Base-by-base conservation (phyloP, 1,140 invertebrate genomes). In the Drosophila burlai region DNA sequence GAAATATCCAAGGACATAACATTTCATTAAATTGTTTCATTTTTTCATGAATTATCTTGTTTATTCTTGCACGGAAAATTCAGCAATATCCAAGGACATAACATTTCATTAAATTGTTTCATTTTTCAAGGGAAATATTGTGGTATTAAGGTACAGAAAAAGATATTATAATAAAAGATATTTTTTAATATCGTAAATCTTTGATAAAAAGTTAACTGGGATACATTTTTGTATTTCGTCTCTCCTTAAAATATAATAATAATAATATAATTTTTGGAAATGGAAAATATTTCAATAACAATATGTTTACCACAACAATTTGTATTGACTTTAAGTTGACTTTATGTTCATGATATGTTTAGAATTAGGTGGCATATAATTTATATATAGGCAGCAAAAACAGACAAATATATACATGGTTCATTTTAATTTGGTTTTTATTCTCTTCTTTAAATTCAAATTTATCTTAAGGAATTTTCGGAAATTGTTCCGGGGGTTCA, bases 381-480 rank as follows among this genome's bases (percentile, higher is more conserved):
- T 36, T 54, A 54, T 55, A 3, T 13, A 11, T 16, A 55, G 15
- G 13, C 2, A 11, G 13, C 2, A 11, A 55, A 55, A 26, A 40
- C 18, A 54, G 31, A 3, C 13, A 36, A 24, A 10, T 57, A 40
- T 11, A 40, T 36, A n/a, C 24, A 40, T 36, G 11, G 24, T 57
- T 47, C 24, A 42, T 24, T 43, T 64, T 52, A 18, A 31, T 64
- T 49, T 55, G 45, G 26, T 24, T 21, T 29, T 64, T 74, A 62
- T 72, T 69, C 34, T 71, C 5, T 40, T 55, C 24, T 55, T 77
- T 77, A 61, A 61, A 75, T 73, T 52, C 57, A 73, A 72, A 57
- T 77, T 29, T 64, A 63, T 46, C 43, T 79, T 71, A 79, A 54
- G 58, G 71, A 74, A 74, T 74, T 74, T 73, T 73, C 43, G 68